Evolutionary conservation across 2,888 invertebrate genomes (phyloP).

Genomic region (Chromoteleia sp.): DNA sequence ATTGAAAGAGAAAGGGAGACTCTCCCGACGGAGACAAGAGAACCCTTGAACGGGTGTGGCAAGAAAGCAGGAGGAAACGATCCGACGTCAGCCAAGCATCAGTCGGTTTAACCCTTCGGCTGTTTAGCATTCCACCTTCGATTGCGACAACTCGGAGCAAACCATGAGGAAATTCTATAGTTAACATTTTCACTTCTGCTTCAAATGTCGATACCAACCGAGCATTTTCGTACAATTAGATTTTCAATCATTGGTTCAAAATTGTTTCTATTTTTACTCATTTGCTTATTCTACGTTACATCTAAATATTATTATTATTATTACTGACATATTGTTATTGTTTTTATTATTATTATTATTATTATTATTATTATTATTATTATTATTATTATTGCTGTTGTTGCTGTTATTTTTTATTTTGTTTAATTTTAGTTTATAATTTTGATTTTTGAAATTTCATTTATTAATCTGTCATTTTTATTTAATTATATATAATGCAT

Average conservation of each 20-base stretch:
- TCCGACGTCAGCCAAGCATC: constrained; percentile 74
- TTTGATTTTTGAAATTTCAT: no score
- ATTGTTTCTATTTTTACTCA: no score
- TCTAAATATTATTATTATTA: no score
- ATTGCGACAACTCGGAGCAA: constrained; percentile 79
- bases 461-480: no score
- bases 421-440: no score
- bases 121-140: constrained; percentile 84
- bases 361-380: no score
- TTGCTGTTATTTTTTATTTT: no score
- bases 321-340: no score
- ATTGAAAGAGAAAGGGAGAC: constrained; percentile 68
- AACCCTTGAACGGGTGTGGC: constrained; percentile 72
- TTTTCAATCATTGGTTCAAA: constrained; percentile 2
- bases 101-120: constrained; percentile 82
- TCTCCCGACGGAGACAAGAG: constrained; percentile 70
- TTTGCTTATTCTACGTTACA: no score
- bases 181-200: constrained; percentile 60
- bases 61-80: constrained; percentile 71
- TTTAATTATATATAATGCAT: no score
- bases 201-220: constrained; percentile 47
- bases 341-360: no score
- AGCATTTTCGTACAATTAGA: constrained; percentile 38
- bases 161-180: constrained; percentile 78
- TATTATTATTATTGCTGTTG: no score